Base-by-base conservation (phyloP, 2,113 vertebrate species). In the Siniperca knerii region DNA sequence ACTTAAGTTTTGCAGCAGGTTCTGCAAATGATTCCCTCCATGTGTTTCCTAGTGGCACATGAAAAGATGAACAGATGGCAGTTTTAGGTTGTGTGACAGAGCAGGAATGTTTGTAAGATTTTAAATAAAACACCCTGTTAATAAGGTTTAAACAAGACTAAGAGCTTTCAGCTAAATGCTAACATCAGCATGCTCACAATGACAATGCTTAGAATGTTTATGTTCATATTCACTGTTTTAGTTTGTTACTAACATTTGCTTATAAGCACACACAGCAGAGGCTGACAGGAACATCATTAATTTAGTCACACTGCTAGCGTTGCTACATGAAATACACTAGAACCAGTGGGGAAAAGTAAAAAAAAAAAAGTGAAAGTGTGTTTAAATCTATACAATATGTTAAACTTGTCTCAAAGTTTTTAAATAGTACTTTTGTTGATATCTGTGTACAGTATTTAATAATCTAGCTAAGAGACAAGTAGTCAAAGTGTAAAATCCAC, bases 1-100 rank as follows among this genome's bases (percentile, higher is more conserved):
- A 76, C 67, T 72, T 6, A 44, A 58, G 15, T 60, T 77, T 65
- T 11, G 1, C 65, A 78, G 65, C 77, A 50, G 33, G 58, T 75
- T 71, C 15, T 68, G 69, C 37, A 58, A 71, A 72, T 52, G 40
- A 21, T 37, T 58, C 8, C 50, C 0, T 69, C 18, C 42, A 54
- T 54, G 62, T 44, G 78, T 75, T 84, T 71, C 58, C 23, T 77
- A 5, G 2, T 40, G 11, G 48, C 35, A 58, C 1, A 4, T 6
- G 2, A 2, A n/a, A 21, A 58, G 42, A 50, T 40, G 4, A 66
- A 9, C 40, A 46, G 23, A 42, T 18, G 54, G 29, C 29, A 21
- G 18, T 46, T 57, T 68, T 15, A 69, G 25, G 21, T 25, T 7
- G 44, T 40, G 50, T 68, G 10, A 57, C 61, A 58, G 46, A 44